phyloP scores from a whole-genome alignment of 2,888 invertebrate species.

The Drosophila limbata region DNA sequence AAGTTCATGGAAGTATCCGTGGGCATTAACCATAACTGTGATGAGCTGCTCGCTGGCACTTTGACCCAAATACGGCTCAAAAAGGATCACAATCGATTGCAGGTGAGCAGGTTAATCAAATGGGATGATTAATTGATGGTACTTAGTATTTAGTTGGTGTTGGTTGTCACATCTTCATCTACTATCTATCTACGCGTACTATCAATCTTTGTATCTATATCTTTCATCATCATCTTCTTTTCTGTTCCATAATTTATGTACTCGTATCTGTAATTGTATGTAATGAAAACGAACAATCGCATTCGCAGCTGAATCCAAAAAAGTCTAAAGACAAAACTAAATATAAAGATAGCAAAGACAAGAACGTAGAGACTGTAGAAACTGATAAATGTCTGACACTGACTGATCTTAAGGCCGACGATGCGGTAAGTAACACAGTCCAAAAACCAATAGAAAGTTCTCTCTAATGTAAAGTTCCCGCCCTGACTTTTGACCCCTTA shows the following conservation, averaged over 20 bases:
- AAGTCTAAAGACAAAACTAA: conserved; percentile 80
- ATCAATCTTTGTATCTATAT: background rate
- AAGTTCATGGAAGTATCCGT: conserved; percentile 98
- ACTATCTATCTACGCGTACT: conserved; percentile 10
- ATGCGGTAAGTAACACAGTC: conserved; percentile 82
- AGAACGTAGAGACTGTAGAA: conserved; percentile 79
- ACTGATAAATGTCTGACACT: conserved; percentile 82
- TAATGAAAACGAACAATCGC: conserved; percentile 62
- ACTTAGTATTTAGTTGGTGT: conserved; percentile 32
- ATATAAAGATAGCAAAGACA: conserved; percentile 73
- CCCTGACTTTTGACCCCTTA: background rate
- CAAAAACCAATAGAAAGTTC: conserved; percentile 2
- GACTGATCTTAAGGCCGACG: conserved; percentile 82
- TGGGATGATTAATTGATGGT: conserved; percentile 24
- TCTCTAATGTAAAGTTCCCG: too few relatives aligned
- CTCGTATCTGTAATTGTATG: conserved; percentile 51
- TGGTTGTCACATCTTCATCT: conserved; percentile 20
- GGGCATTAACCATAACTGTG: conserved; percentile 98
- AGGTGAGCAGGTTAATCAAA: conserved; percentile 68
- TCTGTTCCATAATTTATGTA: conserved; percentile 32
- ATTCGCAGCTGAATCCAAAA: conserved; percentile 74
- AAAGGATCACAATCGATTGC: conserved; percentile 87
- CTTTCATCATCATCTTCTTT: conserved; percentile 17
- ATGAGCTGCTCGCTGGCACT: conserved; percentile 96
- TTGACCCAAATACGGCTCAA: conserved; percentile 96